Percentiles rank a stretch among this genome's conserved stretches.
These are phyloP conservation scores for Lampris megalopsis DNA, from an alignment of 2,113 vertebrate species.

Conservation along the genomic window DNA sequence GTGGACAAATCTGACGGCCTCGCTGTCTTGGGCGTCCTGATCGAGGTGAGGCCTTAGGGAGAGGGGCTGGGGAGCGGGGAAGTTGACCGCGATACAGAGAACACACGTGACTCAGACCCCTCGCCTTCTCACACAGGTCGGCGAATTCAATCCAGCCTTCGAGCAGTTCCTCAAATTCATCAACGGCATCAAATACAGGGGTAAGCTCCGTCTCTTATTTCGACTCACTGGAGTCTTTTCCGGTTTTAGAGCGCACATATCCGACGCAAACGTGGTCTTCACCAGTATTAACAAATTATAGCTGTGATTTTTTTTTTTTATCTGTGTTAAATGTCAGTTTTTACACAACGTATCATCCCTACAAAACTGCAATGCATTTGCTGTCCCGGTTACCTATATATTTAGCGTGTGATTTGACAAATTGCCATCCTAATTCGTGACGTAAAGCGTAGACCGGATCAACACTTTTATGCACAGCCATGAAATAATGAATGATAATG, in stretches of 20 bases:
- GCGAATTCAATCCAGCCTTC: conserved; percentile 88
- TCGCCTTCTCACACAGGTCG: conserved; percentile 80
- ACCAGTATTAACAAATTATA: background rate
- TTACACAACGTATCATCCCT: no score
- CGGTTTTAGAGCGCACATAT: background rate
- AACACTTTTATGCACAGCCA: no score
- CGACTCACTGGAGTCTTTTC: background rate
- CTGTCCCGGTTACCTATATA: no score
- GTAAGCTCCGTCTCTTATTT: conserved; percentile 73
- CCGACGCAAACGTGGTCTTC: background rate
- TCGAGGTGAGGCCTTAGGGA: conserved; percentile 86
- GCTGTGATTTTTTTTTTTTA: no score
- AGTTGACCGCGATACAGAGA: background rate
- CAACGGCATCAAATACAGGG: conserved; percentile 86
- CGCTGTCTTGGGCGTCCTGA: conserved; percentile 90
- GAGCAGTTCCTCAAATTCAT: conserved; percentile 89
- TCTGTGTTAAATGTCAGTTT: no score
- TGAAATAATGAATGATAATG: no score
- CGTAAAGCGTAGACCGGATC: no score
- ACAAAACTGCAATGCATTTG: no score
- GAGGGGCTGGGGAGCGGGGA: no score
- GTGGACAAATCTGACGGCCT: conserved; percentile 89
- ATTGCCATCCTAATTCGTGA: no score
- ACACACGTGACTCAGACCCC: background rate
- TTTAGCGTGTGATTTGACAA: no score